Percentiles rank a stretch among this genome's conserved stretches.
phyloP scores from a whole-genome alignment of 2,113 vertebrate species.

The Pollimyrus isidori region DNA sequence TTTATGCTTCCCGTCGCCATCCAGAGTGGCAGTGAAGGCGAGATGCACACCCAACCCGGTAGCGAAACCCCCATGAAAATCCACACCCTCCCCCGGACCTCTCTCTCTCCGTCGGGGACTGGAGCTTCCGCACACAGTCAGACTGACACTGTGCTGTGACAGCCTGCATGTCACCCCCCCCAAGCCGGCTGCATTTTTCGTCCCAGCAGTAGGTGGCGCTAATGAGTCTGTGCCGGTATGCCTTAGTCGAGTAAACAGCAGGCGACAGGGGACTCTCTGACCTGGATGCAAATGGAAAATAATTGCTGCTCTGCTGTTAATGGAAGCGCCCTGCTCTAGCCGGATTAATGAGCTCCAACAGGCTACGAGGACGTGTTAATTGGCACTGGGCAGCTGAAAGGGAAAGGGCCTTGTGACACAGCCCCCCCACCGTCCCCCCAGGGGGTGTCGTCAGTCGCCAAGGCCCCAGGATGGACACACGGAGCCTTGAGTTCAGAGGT shows the following conservation, averaged over 20 bases:
- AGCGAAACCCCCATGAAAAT: background rate
- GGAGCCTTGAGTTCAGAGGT: constrained; percentile 36
- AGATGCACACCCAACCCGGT: background rate
- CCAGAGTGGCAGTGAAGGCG: background rate
- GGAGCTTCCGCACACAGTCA: background rate
- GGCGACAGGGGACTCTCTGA: background rate
- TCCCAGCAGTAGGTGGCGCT: constrained; percentile 34
- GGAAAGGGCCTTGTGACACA: constrained; percentile 9
- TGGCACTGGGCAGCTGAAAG: constrained; percentile 37
- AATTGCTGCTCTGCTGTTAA: constrained; percentile 37
- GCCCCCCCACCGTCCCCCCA: background rate
- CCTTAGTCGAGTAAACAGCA: constrained; percentile 14
- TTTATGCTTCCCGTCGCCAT: background rate
- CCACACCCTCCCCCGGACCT: background rate
- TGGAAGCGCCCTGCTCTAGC: constrained; percentile 26
- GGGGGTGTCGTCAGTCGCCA: background rate
- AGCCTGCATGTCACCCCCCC: constrained; percentile 18
- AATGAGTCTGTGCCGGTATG: constrained; percentile 26
- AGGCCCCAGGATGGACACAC: constrained; percentile 7
- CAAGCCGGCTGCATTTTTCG: constrained; percentile 18
- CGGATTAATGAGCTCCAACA: constrained; percentile 40
- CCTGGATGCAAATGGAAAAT: constrained; percentile 20
- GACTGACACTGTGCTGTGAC: background rate
- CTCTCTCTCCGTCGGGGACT: background rate
- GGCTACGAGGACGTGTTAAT: constrained; percentile 41